phyloP scores from a whole-genome alignment of 2,888 invertebrate species.

The Polydrusus pterygomalis region DNA sequence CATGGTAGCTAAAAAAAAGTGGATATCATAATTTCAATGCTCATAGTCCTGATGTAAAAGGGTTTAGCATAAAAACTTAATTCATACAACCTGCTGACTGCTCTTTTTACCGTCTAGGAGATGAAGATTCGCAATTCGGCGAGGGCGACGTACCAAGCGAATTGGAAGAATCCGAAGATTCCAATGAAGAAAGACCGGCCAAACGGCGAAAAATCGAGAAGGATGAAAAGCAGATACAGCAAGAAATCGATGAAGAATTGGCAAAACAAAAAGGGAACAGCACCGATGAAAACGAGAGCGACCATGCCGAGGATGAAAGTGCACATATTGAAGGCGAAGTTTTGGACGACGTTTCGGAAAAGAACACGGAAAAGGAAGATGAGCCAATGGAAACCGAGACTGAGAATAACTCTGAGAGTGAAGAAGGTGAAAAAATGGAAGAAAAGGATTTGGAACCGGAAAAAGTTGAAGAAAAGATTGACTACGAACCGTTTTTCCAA shows the following conservation, averaged over 20 bases:
- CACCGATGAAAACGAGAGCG: slow-evolving; percentile 49
- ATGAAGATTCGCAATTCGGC: slow-evolving; percentile 50
- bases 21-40: too few species aligned
- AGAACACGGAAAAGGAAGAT: slow-evolving; percentile 31
- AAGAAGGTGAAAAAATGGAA: slow-evolving; percentile 15
- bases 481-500: slow-evolving; percentile 56
- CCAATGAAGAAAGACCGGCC: slow-evolving; percentile 54
- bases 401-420: slow-evolving; percentile 7
- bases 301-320: slow-evolving; percentile 39
- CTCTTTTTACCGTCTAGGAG: slow-evolving; percentile 13
- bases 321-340: slow-evolving; percentile 33
- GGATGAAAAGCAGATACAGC: slow-evolving; percentile 47
- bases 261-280: slow-evolving; percentile 47
- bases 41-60: too few species aligned
- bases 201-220: slow-evolving; percentile 57
- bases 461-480: slow-evolving; percentile 32
- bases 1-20: too few species aligned
- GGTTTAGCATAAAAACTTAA: too few species aligned
- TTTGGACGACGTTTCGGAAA: not conserved
- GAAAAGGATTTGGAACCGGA: slow-evolving; percentile 12
- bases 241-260: slow-evolving; percentile 50
- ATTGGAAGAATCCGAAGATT: slow-evolving; percentile 62
- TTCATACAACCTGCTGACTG: too few species aligned
- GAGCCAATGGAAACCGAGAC: slow-evolving; percentile 26
- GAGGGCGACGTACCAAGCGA: slow-evolving; percentile 60